Conservation (phyloP, 2,113 vertebrate genomes). For the Butastur rufipennis region DNA sequence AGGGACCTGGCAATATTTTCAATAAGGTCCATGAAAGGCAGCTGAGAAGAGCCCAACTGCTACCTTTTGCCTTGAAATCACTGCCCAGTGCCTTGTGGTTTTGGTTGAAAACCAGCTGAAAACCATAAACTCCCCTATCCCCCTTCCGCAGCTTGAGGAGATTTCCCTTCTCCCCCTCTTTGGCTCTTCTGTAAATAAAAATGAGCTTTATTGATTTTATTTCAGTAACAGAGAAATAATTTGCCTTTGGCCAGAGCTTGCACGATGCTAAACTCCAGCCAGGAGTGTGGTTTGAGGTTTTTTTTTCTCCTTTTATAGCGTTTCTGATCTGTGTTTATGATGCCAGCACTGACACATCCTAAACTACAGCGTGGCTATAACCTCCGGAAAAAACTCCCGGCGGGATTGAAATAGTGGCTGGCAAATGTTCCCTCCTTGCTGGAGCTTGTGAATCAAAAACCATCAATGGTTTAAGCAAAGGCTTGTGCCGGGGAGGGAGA, state of each 20-base stretch:
- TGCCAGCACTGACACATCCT: constrained; percentile 7
- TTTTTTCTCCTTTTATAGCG: background rate
- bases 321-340: constrained; percentile 20
- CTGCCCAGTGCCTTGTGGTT: background rate
- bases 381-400: background rate
- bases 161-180: background rate
- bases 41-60: background rate
- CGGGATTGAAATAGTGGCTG: background rate
- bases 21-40: background rate
- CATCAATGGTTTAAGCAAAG: background rate
- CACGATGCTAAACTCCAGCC: background rate
- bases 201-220: background rate
- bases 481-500: background rate
- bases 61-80: background rate
- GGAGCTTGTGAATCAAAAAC: constrained; percentile 20
- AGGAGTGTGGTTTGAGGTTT: background rate
- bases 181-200: background rate
- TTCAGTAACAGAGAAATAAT: background rate
- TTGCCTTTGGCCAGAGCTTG: background rate
- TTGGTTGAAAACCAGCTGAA: background rate
- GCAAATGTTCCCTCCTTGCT: background rate
- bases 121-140: background rate
- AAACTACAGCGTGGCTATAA: background rate
- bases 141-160: background rate
- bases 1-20: background rate